Evolutionary conservation across 2,797 vertebrate species (phyloP).

Genomic region (Muscicapa striata): DNA sequence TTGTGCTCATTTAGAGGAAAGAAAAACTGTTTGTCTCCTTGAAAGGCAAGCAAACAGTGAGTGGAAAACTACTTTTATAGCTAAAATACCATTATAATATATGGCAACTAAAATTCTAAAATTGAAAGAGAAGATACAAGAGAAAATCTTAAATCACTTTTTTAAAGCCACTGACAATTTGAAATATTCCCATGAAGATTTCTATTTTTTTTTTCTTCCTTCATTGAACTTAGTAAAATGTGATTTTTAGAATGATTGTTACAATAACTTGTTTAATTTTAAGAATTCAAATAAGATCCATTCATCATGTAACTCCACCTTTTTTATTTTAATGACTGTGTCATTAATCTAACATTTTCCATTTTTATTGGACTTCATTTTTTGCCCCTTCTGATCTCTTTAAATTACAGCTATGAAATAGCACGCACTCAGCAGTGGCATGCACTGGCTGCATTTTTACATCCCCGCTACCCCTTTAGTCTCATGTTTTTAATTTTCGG

Average conservation of each 20-base stretch:
- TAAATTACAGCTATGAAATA: conserved; percentile 47
- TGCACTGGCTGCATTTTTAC: conserved; percentile 3
- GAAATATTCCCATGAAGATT: conserved; percentile 60
- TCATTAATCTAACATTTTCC: conserved; percentile 61
- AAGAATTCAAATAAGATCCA: conserved; percentile 45
- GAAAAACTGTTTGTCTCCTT: conserved; percentile 71
- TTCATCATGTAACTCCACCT: conserved; percentile 57
- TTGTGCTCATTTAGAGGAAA: conserved; percentile 70
- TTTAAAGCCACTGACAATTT: conserved; percentile 57
- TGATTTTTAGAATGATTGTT: conserved; percentile 59
- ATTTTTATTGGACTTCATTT: conserved; percentile 70
- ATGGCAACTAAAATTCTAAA: conserved; percentile 67
- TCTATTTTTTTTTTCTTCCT: conserved; percentile 24
- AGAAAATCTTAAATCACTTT: conserved; percentile 59
- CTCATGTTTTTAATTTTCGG: conserved; percentile 10
- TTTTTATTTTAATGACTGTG: conserved; percentile 63
- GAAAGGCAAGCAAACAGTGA: conserved; percentile 61
- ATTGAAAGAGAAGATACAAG: conserved; percentile 51
- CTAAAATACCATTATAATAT: conserved; percentile 67
- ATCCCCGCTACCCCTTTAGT: conserved; percentile 8
- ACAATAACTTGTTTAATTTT: conserved; percentile 65
- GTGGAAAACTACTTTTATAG: conserved; percentile 67
- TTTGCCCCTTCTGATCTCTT: conserved; percentile 42
- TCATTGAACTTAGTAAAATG: conserved; percentile 50
- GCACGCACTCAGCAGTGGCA: background rate